A percentile compares a stretch with the other conserved stretches of the same genome.
Conservation (phyloP, 2,113 vertebrate genomes). For the Silurus glanis region DNA sequence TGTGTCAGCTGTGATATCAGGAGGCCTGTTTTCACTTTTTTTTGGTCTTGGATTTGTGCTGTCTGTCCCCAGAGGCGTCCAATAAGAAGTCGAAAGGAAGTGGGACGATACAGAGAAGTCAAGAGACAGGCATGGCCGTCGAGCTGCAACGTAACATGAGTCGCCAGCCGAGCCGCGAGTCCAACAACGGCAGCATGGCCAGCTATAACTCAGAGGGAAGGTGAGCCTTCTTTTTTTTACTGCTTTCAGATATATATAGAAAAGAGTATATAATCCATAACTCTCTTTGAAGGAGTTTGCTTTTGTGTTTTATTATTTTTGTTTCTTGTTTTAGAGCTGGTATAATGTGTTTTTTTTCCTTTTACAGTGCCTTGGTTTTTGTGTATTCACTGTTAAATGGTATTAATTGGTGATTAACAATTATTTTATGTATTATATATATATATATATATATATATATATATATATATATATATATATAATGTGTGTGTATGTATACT, state of each 20-base stretch:
- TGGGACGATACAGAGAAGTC: slow-evolving; percentile 91
- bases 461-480: too few species aligned
- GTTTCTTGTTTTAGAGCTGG: neutral
- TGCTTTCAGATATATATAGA: neutral
- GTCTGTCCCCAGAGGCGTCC: slow-evolving; percentile 78
- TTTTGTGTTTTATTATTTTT: neutral
- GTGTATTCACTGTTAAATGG: neutral
- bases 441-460: too few species aligned
- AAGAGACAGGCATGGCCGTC: slow-evolving; percentile 95
- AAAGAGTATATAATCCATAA: neutral
- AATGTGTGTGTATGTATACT: too few species aligned
- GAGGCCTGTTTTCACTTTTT: neutral
- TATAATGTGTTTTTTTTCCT: neutral
- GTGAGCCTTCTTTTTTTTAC: slow-evolving; percentile 69
- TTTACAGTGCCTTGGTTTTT: neutral
- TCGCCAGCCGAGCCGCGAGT: slow-evolving; percentile 92
- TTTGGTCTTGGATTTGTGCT: neutral
- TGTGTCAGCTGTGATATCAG: neutral
- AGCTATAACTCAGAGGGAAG: slow-evolving; percentile 97
- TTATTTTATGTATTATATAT: too few species aligned
- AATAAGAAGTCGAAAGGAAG: slow-evolving; percentile 88
- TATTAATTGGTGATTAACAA: too few species aligned
- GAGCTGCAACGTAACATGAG: slow-evolving; percentile 92
- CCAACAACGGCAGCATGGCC: slow-evolving; percentile 96
- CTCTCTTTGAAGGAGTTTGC: neutral